These are phyloP conservation scores for Spialia ferax DNA, from an alignment of 2,888 invertebrate species.

Conservation along the genomic window DNA sequence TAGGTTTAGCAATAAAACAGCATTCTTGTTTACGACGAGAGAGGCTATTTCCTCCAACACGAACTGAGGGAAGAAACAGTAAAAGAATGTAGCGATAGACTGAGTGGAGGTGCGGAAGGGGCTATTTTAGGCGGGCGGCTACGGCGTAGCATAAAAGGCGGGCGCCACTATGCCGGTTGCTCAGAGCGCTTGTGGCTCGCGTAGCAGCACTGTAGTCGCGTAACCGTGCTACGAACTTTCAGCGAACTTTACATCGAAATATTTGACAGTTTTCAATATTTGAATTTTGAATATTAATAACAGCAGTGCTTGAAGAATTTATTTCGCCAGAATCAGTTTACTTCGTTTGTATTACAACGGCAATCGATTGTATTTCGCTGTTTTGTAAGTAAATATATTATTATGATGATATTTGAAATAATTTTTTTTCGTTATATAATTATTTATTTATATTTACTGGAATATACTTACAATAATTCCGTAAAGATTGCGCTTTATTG, in stretches of 20 bases:
- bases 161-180: slow-evolving; percentile 58
- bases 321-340: neutral
- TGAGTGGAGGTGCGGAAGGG: slow-evolving; percentile 21
- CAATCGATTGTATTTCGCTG: neutral
- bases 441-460: too few relatives aligned
- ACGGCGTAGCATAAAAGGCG: slow-evolving; percentile 64
- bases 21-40: slow-evolving; percentile 36
- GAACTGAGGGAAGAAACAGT: slow-evolving; percentile 21
- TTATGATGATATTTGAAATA: too few relatives aligned
- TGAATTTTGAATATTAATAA: neutral
- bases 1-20: slow-evolving; percentile 39
- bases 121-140: slow-evolving; percentile 48
- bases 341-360: neutral
- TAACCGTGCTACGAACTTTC: slow-evolving; percentile 50
- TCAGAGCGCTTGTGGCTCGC: slow-evolving; percentile 71
- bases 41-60: slow-evolving; percentile 33
- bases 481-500: too few relatives aligned
- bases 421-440: too few relatives aligned
- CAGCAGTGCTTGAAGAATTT: neutral
- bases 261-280: neutral
- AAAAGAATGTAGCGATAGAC: slow-evolving; percentile 4
- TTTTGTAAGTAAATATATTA: neutral
- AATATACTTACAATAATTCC: too few relatives aligned
- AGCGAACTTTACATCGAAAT: slow-evolving; percentile 30
- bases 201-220: slow-evolving; percentile 56